These are phyloP conservation scores for Plestiodon gilberti DNA, from an alignment of 2,113 vertebrate species.

Conservation along the genomic window DNA sequence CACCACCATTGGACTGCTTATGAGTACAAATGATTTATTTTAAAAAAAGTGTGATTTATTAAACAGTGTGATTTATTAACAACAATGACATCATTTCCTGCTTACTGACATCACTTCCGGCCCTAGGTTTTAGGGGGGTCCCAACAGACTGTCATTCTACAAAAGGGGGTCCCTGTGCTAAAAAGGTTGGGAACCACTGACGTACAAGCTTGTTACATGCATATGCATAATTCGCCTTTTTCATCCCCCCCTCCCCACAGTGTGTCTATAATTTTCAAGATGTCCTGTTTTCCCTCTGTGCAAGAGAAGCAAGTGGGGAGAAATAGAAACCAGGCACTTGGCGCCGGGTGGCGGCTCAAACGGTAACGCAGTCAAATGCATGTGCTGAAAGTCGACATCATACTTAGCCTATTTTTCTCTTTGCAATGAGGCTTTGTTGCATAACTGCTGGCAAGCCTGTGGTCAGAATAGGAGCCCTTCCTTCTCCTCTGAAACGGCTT, in stretches of 20 bases:
- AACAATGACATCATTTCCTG: too few relatives aligned
- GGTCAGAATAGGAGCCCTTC: conserved; percentile 21
- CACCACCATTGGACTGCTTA: too few relatives aligned
- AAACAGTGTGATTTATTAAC: too few relatives aligned
- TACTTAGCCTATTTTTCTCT: conserved; percentile 35
- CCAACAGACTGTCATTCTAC: too few relatives aligned
- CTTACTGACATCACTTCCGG: too few relatives aligned
- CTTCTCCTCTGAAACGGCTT: conserved; percentile 31
- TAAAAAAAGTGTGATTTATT: too few relatives aligned
- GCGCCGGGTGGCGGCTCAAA: conserved; percentile 30
- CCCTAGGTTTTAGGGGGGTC: too few relatives aligned
- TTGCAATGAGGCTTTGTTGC: conserved; percentile 4
- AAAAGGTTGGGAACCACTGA: too few relatives aligned
- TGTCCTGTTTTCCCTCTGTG: not conserved
- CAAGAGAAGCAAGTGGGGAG: not conserved
- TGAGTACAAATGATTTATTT: too few relatives aligned
- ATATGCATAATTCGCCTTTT: conserved; percentile 7
- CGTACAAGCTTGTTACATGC: not conserved
- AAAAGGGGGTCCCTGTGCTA: too few relatives aligned
- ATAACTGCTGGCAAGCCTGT: conserved; percentile 15
- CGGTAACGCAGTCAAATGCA: conserved; percentile 26
- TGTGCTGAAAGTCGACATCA: conserved; percentile 44
- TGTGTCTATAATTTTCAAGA: not conserved
- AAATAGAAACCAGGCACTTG: conserved; percentile 17
- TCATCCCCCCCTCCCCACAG: not conserved